A percentile compares a stretch with the other conserved stretches of the same genome.
Conservation (phyloP, 2,888 invertebrate species). For the Rhingia rostrata region DNA sequence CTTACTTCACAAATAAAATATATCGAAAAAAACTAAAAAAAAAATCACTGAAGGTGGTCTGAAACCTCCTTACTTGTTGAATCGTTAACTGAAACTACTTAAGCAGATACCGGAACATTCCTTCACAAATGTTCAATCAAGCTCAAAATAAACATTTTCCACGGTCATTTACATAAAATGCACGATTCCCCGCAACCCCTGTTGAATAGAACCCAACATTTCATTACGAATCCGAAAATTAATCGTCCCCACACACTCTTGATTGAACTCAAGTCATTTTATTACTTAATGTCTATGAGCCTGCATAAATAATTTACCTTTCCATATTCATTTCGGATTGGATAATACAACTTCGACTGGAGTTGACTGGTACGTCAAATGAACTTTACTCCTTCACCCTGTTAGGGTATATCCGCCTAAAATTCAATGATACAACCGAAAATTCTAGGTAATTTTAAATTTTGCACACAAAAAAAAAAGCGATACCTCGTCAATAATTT, state of each 20-base stretch:
- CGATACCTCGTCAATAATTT: background rate
- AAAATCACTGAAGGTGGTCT: background rate
- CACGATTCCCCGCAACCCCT: constrained; percentile 29
- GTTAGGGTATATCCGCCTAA: background rate
- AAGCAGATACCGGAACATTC: constrained; percentile 1
- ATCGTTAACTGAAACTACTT: constrained; percentile 12
- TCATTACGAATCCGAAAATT: constrained; percentile 43
- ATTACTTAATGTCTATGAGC: constrained; percentile 33
- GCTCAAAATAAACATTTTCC: background rate
- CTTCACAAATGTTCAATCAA: background rate
- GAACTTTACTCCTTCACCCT: constrained; percentile 4
- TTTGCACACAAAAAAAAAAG: background rate
- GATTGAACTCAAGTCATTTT: constrained; percentile 29
- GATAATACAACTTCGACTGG: background rate
- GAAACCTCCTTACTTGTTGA: constrained; percentile 8
- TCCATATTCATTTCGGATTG: constrained; percentile 30
- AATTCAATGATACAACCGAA: background rate
- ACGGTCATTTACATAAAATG: constrained; percentile 43
- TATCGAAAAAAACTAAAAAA: background rate
- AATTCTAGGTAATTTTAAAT: background rate
- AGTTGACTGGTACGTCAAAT: constrained; percentile 3
- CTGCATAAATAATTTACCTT: constrained; percentile 39
- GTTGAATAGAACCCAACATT: constrained; percentile 20
- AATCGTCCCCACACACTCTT: constrained; percentile 17
- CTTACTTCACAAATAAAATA: background rate